Percentiles rank a stretch among this genome's conserved stretches.
These are phyloP conservation scores for Myanophis thanlyinensis DNA, from an alignment of 2,113 vertebrate genomes.

Conservation along the genomic window DNA sequence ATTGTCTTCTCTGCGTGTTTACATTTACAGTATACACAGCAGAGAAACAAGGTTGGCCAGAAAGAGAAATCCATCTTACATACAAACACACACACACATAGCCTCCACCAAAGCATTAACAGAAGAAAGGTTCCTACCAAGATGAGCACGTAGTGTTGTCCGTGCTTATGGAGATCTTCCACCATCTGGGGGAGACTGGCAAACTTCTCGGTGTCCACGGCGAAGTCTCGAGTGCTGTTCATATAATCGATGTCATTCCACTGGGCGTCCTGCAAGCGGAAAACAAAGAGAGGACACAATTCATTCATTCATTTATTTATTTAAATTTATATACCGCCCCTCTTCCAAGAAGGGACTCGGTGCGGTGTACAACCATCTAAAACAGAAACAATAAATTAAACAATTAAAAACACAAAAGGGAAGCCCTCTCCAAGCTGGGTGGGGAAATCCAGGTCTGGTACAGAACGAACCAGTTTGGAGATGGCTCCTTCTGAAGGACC, in stretches of 20 bases:
- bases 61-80: background rate
- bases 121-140: conserved; percentile 64
- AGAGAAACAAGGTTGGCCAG: background rate
- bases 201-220: conserved; percentile 70
- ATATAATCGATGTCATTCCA: conserved; percentile 86
- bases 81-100: background rate
- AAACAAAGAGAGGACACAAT: background rate
- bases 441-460: background rate
- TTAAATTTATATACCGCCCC: too few relatives aligned
- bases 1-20: background rate
- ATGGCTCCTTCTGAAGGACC: background rate
- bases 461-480: background rate
- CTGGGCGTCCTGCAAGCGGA: conserved; percentile 73
- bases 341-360: too few relatives aligned
- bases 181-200: conserved; percentile 78
- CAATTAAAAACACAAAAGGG: too few relatives aligned
- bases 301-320: too few relatives aligned
- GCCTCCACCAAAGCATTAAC: background rate
- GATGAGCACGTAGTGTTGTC: conserved; percentile 74
- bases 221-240: conserved; percentile 82
- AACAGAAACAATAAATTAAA: too few relatives aligned
- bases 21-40: background rate
- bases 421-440: background rate
- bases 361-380: too few relatives aligned
- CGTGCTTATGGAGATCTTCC: conserved; percentile 66